Evolutionary conservation across 1,140 invertebrate genomes (phyloP).

Genomic region (Tetranychus urticae): DNA sequence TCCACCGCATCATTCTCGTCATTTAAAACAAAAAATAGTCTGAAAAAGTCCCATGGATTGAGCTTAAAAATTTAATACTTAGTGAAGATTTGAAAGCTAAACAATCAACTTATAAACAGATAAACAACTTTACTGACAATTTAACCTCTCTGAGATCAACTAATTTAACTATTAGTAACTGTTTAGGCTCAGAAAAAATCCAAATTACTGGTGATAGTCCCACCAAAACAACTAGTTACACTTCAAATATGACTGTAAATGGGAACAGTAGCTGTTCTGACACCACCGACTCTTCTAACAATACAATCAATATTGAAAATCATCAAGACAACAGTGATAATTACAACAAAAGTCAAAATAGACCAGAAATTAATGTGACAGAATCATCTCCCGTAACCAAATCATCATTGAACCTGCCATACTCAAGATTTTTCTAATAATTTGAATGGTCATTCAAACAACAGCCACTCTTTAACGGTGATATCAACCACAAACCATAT

Average conservation of each 20-base stretch:
- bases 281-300: background rate
- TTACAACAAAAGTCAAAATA: background rate
- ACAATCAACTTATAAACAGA: background rate
- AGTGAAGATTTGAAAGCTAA: conserved; percentile 48
- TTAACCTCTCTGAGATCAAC: too few species aligned
- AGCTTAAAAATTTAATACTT: conserved; percentile 62
- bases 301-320: background rate
- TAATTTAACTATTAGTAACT: too few species aligned
- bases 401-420: too few species aligned
- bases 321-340: background rate
- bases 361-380: background rate
- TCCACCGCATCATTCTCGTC: too few species aligned
- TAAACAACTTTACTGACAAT: background rate
- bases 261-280: background rate
- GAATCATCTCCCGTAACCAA: background rate
- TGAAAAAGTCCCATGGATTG: conserved; percentile 62
- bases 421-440: too few species aligned
- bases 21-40: background rate
- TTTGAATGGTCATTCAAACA: too few species aligned
- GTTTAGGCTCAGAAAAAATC: too few species aligned
- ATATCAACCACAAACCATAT: too few species aligned
- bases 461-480: too few species aligned
- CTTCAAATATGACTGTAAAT: background rate
- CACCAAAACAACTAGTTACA: background rate
- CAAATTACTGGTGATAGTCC: too few species aligned